These are phyloP conservation scores for Urocitellus parryii DNA, from an alignment of 2,113 vertebrate genomes.

Conservation along the genomic window DNA sequence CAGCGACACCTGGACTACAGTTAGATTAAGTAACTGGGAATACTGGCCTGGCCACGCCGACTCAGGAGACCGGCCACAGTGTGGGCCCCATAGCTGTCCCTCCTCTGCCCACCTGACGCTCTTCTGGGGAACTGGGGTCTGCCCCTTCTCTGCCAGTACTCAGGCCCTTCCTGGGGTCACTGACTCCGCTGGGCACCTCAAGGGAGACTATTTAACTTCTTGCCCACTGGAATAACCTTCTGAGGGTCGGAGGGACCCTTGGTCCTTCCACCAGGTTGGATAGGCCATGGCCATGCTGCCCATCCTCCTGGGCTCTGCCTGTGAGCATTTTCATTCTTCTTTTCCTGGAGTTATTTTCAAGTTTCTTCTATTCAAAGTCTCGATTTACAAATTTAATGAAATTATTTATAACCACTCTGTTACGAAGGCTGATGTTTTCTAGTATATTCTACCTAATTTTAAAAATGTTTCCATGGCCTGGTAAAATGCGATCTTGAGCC, in stretches of 20 bases:
- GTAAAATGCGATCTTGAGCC: neutral
- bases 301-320: neutral
- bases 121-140: neutral
- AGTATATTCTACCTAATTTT: neutral
- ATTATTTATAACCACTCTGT: accelerated
- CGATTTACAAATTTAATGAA: too few relatives aligned
- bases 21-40: neutral
- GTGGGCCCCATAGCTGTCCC: too few relatives aligned
- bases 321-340: accelerated
- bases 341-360: neutral
- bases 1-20: too few relatives aligned
- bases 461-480: too few relatives aligned
- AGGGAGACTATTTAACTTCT: too few relatives aligned
- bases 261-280: accelerated
- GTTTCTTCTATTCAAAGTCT: neutral
- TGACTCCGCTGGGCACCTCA: neutral
- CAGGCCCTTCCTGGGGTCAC: neutral
- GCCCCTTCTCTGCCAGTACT: too few relatives aligned
- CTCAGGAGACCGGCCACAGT: too few relatives aligned
- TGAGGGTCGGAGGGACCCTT: too few relatives aligned
- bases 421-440: neutral
- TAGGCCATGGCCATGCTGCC: accelerated
- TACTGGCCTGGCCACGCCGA: neutral
- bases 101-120: neutral
- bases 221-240: neutral